Evolutionary conservation across 2,797 vertebrate genomes (phyloP).

Genomic region (Gallirallus australis): DNA sequence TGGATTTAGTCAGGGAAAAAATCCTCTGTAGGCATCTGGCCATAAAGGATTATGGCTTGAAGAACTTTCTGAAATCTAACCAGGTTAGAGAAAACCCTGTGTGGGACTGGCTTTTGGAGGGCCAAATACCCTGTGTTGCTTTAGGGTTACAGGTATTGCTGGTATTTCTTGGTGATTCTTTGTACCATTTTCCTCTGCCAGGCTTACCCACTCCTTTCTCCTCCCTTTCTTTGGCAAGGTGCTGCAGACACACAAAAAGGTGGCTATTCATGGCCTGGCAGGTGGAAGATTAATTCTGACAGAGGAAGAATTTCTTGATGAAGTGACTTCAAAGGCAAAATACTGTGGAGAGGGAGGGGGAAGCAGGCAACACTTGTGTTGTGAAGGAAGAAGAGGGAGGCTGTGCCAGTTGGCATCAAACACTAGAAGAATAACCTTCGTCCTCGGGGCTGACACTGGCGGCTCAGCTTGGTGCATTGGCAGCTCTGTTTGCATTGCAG

Average conservation of each 20-base stretch:
- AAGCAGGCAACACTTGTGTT: conserved; percentile 8
- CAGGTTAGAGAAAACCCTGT: neutral
- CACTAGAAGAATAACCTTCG: conserved; percentile 1
- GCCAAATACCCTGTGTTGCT: neutral
- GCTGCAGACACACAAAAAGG: conserved; percentile 36
- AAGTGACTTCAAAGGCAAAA: conserved; percentile 71
- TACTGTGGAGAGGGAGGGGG: neutral
- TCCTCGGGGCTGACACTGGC: conserved; percentile 39
- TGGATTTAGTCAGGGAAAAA: neutral
- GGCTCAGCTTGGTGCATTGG: neutral
- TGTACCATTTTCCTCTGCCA: conserved; percentile 10
- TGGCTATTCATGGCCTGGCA: conserved; percentile 65
- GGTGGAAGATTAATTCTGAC: conserved; percentile 66
- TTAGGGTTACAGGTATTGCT: neutral
- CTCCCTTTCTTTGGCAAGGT: conserved; percentile 33
- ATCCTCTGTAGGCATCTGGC: neutral
- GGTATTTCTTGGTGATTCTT: conserved; percentile 1
- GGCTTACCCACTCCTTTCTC: neutral
- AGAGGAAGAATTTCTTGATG: conserved; percentile 67
- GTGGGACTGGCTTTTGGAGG: neutral
- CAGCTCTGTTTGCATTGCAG: neutral
- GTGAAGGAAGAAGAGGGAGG: conserved; percentile 34
- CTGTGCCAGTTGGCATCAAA: conserved; percentile 53
- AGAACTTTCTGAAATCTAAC: neutral
- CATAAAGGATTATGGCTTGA: neutral